These are phyloP conservation scores for Cryptus viduatorius DNA, from an alignment of 2,888 invertebrate species.

Conservation along the genomic window DNA sequence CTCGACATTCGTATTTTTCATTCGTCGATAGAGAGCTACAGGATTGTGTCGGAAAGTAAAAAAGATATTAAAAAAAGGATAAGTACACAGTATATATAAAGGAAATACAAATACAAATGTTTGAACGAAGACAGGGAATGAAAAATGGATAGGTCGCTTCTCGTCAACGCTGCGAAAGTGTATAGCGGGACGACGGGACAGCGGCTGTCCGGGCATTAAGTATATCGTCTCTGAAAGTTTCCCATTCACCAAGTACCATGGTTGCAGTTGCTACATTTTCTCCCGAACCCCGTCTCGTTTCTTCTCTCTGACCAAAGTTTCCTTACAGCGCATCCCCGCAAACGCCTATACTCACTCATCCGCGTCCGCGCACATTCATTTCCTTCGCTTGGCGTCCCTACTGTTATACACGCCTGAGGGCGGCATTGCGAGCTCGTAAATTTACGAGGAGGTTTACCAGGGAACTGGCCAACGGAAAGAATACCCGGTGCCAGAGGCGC, in stretches of 20 bases:
- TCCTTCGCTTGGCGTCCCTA: constrained; percentile 36
- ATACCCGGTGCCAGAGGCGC: constrained; percentile 27
- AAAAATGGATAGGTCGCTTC: constrained; percentile 26
- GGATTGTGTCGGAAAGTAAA: too few relatives aligned
- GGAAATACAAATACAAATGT: neutral
- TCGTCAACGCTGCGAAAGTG: constrained; percentile 13
- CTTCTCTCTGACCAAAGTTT: constrained; percentile 49
- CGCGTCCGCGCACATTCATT: constrained; percentile 61
- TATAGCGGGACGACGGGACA: constrained; percentile 17
- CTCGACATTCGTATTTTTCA: too few relatives aligned
- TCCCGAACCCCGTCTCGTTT: constrained; percentile 57
- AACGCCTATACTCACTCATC: constrained; percentile 66
- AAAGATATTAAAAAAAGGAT: too few relatives aligned
- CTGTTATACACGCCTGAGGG: constrained; percentile 40
- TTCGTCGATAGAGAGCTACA: too few relatives aligned
- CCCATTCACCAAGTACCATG: constrained; percentile 48
- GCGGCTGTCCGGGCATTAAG: constrained; percentile 13
- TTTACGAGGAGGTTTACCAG: constrained; percentile 39
- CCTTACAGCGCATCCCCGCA: constrained; percentile 40
- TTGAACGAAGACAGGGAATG: constrained; percentile 10
- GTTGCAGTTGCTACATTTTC: constrained; percentile 26
- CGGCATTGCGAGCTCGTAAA: constrained; percentile 52
- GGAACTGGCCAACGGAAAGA: constrained; percentile 28
- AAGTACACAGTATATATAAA: too few relatives aligned
- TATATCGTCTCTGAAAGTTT: constrained; percentile 52